Evolutionary conservation across 2,113 vertebrate genomes (phyloP), one percentile per base, ranked within the genome.

Genomic region (Alexandromys fortis): DNA sequence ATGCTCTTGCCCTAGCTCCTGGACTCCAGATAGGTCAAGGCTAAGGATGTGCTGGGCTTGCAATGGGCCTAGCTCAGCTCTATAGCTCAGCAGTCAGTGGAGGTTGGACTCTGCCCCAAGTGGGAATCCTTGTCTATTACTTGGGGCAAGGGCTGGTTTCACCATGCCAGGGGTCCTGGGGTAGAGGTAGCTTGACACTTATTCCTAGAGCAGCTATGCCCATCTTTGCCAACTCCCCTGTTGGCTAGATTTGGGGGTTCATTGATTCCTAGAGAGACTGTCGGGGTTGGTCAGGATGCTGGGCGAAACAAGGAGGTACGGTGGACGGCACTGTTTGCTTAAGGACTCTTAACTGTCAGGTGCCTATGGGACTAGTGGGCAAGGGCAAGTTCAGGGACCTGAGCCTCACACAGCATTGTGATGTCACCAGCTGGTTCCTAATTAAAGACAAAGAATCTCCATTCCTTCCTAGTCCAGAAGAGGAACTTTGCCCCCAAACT

Each of bases 361-460:
- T 30, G 52, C 17, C 67, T 49, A 1, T n/a, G 45, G 45, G 22
- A 42, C 1, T 26, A 14, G 38, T 38, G 67, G n/a, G 10, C 73
- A 52, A 11, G 6, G 47, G 52, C 17, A 42, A 8, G 17, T 45
- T 65, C 49, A 1, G n/a, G 17, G 13, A 24, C 47, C 65, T 22
- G 3, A 1, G 75, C 12, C n/a, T 45, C 0, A 1, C 21, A 21
- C 13, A 24, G 21, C 4, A 26, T 26, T 6, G n/a, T 38, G 30
- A 70, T 24, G 0, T 16, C 35, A 90, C 0, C 4, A 42, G 13
- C 65, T 35, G 6, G 67, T 42, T 58, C 76, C 35, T 11, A 58
- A 26, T 5, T 22, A 14, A 73, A 75, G 45, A 79, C 42, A n/a
- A 55, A 65, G 72, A 93, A 85, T 33, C 61, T 61, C 68, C 55